Evolutionary conservation across 2,797 vertebrate genomes (phyloP).

Genomic region (Eulemur rubriventer): DNA sequence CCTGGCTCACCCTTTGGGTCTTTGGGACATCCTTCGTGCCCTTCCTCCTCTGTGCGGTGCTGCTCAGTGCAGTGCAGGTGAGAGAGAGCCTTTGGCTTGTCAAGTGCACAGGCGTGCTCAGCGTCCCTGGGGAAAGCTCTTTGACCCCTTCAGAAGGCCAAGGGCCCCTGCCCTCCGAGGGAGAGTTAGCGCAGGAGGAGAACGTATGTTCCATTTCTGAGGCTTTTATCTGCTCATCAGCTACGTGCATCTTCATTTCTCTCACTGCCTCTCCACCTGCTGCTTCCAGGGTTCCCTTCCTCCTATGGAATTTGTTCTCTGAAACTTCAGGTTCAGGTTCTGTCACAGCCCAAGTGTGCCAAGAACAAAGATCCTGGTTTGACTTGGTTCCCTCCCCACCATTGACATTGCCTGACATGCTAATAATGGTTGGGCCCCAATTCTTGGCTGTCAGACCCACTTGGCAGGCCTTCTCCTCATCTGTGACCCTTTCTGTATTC

Average conservation of each 20-base stretch:
- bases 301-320: not conserved
- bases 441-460: not conserved
- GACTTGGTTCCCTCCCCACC: constrained; percentile 39
- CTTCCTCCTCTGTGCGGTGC: constrained; percentile 82
- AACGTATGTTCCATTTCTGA: not conserved
- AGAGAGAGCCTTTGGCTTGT: not conserved
- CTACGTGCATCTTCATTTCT: not conserved
- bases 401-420: not conserved
- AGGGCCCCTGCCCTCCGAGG: not conserved
- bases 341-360: not conserved
- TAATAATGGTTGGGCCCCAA: accelerated
- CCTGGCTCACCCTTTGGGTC: constrained; percentile 86
- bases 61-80: constrained; percentile 88
- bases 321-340: constrained; percentile 23
- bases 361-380: constrained; percentile 60
- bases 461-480: not conserved
- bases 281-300: not conserved
- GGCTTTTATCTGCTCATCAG: not conserved
- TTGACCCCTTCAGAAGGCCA: not conserved
- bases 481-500: not conserved
- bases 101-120: not conserved
- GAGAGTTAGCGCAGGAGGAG: not conserved
- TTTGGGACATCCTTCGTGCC: constrained; percentile 85
- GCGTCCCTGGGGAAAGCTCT: not conserved
- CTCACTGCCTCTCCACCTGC: not conserved